phyloP scores from a whole-genome alignment of 2,888 invertebrate genomes.

The Scrobipalpa atriplicella region DNA sequence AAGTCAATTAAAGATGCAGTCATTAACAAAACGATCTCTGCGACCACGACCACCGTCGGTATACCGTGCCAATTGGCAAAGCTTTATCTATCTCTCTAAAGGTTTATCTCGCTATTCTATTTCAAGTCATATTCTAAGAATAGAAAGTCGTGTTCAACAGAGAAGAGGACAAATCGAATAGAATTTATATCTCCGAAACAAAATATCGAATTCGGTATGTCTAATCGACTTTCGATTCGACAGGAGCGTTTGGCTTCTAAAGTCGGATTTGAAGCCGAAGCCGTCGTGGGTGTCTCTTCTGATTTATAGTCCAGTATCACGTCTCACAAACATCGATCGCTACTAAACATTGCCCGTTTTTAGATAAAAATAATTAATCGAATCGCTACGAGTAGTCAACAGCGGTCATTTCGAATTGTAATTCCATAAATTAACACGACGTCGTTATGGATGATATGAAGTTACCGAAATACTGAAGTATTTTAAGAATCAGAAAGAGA shows the following conservation, averaged over 20 bases:
- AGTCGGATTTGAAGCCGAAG: slow-evolving; percentile 10
- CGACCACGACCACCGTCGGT: background rate
- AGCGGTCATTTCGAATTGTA: slow-evolving; percentile 20
- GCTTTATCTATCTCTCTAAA: slow-evolving; percentile 16
- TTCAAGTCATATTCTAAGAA: slow-evolving; percentile 15
- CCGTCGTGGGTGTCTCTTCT: slow-evolving; percentile 72
- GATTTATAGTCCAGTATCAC: slow-evolving; percentile 62
- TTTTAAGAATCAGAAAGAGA: slow-evolving; percentile 7
- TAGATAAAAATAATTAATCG: slow-evolving; percentile 33
- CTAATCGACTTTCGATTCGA: slow-evolving; percentile 53
- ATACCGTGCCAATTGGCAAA: slow-evolving; percentile 10
- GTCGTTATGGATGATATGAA: slow-evolving; percentile 7
- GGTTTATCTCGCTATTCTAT: slow-evolving; percentile 21
- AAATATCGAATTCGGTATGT: slow-evolving; percentile 33
- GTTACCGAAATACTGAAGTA: slow-evolving; percentile 6
- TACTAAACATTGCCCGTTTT: slow-evolving; percentile 43
- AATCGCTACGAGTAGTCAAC: slow-evolving; percentile 28
- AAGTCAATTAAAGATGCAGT: slow-evolving; percentile 17
- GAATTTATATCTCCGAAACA: background rate
- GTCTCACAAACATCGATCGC: slow-evolving; percentile 56
- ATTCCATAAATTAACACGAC: slow-evolving; percentile 25
- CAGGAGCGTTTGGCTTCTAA: slow-evolving; percentile 43
- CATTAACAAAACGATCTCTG: slow-evolving; percentile 12
- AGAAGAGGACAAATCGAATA: slow-evolving; percentile 11
- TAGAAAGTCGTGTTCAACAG: slow-evolving; percentile 11